Base-by-base conservation (phyloP, 2,797 vertebrate species). In the Tauraco hartlaubi region DNA sequence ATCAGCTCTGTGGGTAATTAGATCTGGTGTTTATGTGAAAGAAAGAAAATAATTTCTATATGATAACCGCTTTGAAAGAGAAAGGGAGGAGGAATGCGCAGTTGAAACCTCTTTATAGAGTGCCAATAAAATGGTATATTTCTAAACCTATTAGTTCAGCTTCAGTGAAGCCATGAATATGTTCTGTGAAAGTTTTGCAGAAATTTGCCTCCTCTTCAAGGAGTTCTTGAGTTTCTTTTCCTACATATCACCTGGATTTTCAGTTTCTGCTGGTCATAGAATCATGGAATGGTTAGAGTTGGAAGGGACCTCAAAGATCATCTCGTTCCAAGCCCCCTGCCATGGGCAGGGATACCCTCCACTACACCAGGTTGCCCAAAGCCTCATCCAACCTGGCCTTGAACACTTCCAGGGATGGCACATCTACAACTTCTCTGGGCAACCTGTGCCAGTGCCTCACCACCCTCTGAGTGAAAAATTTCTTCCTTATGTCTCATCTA, bases 71-170 rank as follows among this genome's bases (percentile, higher is more conserved):
- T 89, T 58, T 51, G 64, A 35, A 78, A 90, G 75, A 66, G 79
- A 58, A 90, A 54, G 21, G 43, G 46, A 64, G 43, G 44, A 59
- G 28, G 22, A 61, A 71, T 52, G 49, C 21, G 44, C 51, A 59
- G 19, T 16, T 87, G 74, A 66, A 66, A 84, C 72, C 29, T 90
- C 51, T 78, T 71, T 58, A 21, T 4, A 37, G 86, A 78, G 28
- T n/a, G 64, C 81, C 35, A 74, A 18, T 71, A 77, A 77, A 94
- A 85, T 39, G 25, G 29, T 71, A 37, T 85, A 14, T 37, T 93
- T 85, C 51, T 88, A 89, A 89, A 64, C 29, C 52, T 87, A 48
- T 95, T 95, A 89, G 87, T 96, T 92, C 92, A 90, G 87, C 79
- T 88, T 91, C 82, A 72, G n/a, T 74, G 73, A 74, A 95, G 76